phyloP scores from a whole-genome alignment of 2,113 vertebrate genomes.

The Plecotus auritus region DNA sequence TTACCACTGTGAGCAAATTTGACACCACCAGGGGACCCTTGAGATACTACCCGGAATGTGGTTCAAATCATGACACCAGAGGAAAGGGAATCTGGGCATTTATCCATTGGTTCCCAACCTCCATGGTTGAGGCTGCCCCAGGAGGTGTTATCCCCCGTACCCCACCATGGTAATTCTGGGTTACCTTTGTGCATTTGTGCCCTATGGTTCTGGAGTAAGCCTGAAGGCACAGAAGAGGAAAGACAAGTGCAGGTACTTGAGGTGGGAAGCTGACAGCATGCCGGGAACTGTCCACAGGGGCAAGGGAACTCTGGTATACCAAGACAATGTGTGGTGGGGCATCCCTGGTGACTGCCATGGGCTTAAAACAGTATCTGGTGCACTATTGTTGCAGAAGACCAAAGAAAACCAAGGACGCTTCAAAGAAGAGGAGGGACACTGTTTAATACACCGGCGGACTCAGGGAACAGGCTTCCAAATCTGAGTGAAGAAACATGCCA shows the following conservation, averaged over 20 bases:
- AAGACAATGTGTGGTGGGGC: too few relatives aligned
- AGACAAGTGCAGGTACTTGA: background rate
- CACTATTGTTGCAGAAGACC: too few relatives aligned
- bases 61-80: background rate
- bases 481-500: too few relatives aligned
- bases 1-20: background rate
- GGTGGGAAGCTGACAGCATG: background rate
- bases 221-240: background rate
- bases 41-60: background rate
- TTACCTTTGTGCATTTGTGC: background rate
- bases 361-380: background rate
- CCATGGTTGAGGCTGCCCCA: background rate
- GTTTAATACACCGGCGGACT: too few relatives aligned
- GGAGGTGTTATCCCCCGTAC: too few relatives aligned
- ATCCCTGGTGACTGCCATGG: background rate
- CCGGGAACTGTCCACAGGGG: background rate
- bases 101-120: background rate
- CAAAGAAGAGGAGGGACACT: too few relatives aligned
- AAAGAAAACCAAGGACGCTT: too few relatives aligned
- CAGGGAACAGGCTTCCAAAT: too few relatives aligned
- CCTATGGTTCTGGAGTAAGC: background rate
- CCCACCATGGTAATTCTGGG: background rate
- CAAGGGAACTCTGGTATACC: background rate
- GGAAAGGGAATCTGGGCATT: background rate
- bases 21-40: background rate